Conservation (phyloP, 92 coral and sea anemone genomes). For the Heliopora coerulea region DNA sequence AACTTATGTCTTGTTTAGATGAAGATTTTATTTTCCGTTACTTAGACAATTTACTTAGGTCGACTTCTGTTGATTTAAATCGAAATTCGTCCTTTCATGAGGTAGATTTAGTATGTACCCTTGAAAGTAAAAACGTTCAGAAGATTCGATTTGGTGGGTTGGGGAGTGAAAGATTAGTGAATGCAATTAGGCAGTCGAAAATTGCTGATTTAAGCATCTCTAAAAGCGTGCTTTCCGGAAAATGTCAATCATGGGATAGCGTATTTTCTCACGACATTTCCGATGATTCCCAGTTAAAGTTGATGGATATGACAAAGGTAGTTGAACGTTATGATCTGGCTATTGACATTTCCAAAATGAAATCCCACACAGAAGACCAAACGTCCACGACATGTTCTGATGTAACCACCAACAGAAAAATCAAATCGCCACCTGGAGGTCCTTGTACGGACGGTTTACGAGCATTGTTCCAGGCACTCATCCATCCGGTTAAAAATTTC, state of each 20-base stretch:
- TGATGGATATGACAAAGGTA: too few species aligned
- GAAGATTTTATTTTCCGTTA: background rate
- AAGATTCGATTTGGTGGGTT: background rate
- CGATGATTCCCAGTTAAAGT: too few species aligned
- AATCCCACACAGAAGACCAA: too few species aligned
- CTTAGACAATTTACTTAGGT: background rate
- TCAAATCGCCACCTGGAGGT: too few species aligned
- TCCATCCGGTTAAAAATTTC: slow-evolving; percentile 23
- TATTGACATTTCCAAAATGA: too few species aligned
- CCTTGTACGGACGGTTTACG: background rate
- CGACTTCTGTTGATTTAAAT: background rate
- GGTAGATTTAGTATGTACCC: background rate
- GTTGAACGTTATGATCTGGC: too few species aligned
- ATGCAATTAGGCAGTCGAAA: background rate
- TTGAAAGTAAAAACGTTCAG: background rate
- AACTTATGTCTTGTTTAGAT: too few species aligned
- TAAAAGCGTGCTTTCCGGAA: background rate
- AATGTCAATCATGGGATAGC: too few species aligned
- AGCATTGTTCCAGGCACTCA: background rate
- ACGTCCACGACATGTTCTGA: too few species aligned
- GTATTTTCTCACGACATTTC: too few species aligned
- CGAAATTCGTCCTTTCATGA: background rate
- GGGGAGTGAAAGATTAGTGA: too few species aligned
- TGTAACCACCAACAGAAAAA: too few species aligned
- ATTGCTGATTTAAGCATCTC: background rate